Evolutionary conservation across 1,140 invertebrate species (phyloP).

Genomic region (Homarus americanus): DNA sequence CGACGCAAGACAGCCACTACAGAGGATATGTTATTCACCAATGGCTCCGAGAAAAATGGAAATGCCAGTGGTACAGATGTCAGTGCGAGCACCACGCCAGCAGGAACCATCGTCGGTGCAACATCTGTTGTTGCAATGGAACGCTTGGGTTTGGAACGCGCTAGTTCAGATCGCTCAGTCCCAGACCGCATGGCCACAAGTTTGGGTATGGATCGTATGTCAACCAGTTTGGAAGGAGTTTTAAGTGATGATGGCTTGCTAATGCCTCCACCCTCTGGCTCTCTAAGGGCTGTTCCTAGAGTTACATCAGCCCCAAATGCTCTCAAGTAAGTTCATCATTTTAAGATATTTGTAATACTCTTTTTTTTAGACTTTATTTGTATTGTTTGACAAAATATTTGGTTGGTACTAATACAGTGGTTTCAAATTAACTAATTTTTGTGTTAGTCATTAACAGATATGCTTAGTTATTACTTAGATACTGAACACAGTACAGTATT

Average conservation of each 20-base stretch:
- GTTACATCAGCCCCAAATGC: conserved; percentile 68
- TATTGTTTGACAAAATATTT: not conserved
- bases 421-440: conserved; percentile 5
- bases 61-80: conserved; percentile 65
- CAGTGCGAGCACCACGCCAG: conserved; percentile 49
- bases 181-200: conserved; percentile 39
- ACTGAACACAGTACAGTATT: not conserved
- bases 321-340: conserved; percentile 66
- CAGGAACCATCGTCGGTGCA: conserved; percentile 18
- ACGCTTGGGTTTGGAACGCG: conserved; percentile 20
- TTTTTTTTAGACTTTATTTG: not conserved
- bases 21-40: conserved; percentile 79
- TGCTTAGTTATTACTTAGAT: conserved; percentile 1
- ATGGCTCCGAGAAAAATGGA: conserved; percentile 64
- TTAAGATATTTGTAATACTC: not conserved
- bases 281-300: conserved; percentile 54
- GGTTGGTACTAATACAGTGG: not conserved
- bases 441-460: conserved; percentile 9
- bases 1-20: conserved; percentile 79
- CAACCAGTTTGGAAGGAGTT: conserved; percentile 66
- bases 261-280: conserved; percentile 49
- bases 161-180: conserved; percentile 10
- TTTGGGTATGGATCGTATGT: conserved; percentile 57
- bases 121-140: conserved; percentile 8
- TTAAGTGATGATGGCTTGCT: conserved; percentile 56